Base-by-base conservation (phyloP, 2,888 invertebrate genomes). In the Oxytorus armatus region DNA sequence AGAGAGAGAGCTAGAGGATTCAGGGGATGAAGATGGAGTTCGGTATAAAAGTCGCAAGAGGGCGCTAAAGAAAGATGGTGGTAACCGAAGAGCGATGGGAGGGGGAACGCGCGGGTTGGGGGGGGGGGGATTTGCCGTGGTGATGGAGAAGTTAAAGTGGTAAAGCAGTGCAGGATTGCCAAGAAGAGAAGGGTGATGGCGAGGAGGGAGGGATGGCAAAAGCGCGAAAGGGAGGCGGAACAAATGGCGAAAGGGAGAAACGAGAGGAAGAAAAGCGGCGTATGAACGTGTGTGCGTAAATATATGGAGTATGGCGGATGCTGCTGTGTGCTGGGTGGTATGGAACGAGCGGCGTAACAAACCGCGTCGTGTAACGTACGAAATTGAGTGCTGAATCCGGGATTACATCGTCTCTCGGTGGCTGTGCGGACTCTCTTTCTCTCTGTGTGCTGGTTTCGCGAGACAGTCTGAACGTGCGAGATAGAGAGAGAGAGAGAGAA, bases 381-480 rank as follows among this genome's bases (percentile, higher is more conserved):
- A 91, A 91, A 91, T 91, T 91, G 91, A 91, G 91, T 90, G 90
- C 90, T 89, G 90, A 90, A 91, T 90, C 90, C 89, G 83, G 90
- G 91, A 91, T 91, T 91, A 91, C 90, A 88, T 87, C 85, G 87
- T 85, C 51, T 63, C 69, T 33, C 82, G 86, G 84, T 82, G 82
- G 82, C 79, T 69, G 66, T 68, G 36, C 69, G 75, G 18, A 69
- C 55, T 69, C 65, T 68, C 53, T n/a, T 39, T 23, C 63, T 55
- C 70, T 53, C 10, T 11, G 11, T 23, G 5, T 25, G 23, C 36
- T 21, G 29, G 25, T 21, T 49, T 49, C 33, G 25, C 66, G 66
- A 68, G 53, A 36, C 53, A 42, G 5, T 42, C 44, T 42, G 25
- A 77, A 44, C 53, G 68, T 72, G 74, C 63, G 80, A 79, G 36